phyloP scores from a whole-genome alignment of 1,140 invertebrate species.

The Drosophila chauvacae region DNA sequence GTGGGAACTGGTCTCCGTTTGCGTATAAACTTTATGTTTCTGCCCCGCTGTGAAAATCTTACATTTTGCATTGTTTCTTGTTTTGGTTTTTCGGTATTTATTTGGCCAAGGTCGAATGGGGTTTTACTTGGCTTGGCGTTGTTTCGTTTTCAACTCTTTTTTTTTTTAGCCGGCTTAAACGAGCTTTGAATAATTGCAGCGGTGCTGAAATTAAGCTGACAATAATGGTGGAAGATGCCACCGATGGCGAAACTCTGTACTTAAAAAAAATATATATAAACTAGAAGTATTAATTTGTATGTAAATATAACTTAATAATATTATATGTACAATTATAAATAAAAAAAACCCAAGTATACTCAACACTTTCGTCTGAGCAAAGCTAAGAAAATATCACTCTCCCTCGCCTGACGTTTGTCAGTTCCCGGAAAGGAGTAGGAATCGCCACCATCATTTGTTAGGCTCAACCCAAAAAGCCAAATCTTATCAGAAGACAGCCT shows the following conservation, averaged over 20 bases:
- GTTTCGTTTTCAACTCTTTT: neutral
- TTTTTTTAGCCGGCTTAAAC: constrained; percentile 17
- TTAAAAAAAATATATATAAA: neutral
- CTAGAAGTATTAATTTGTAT: neutral
- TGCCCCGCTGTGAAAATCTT: constrained; percentile 22
- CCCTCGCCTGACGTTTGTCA: neutral
- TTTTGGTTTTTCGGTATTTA: neutral
- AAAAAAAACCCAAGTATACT: too few species aligned
- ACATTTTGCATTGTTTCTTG: constrained; percentile 35
- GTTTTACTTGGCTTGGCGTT: constrained; percentile 1
- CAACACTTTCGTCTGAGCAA: neutral
- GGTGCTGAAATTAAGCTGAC: constrained; percentile 33
- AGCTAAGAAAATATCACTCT: neutral
- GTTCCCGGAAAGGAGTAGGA: neutral
- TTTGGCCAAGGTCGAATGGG: constrained; percentile 26
- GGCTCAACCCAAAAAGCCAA: constrained; percentile 59
- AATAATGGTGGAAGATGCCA: constrained; percentile 29
- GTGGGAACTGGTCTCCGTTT: constrained; percentile 37
- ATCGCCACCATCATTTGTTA: constrained; percentile 63
- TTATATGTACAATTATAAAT: too few species aligned
- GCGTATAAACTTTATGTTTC: constrained; percentile 4
- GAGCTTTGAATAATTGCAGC: constrained; percentile 42
- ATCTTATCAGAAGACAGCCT: constrained; percentile 64
- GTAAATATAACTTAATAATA: too few species aligned
- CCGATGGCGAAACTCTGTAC: neutral